Evolutionary conservation across 2,113 vertebrate species (phyloP).

Genomic region (Podarcis cretensis): DNA sequence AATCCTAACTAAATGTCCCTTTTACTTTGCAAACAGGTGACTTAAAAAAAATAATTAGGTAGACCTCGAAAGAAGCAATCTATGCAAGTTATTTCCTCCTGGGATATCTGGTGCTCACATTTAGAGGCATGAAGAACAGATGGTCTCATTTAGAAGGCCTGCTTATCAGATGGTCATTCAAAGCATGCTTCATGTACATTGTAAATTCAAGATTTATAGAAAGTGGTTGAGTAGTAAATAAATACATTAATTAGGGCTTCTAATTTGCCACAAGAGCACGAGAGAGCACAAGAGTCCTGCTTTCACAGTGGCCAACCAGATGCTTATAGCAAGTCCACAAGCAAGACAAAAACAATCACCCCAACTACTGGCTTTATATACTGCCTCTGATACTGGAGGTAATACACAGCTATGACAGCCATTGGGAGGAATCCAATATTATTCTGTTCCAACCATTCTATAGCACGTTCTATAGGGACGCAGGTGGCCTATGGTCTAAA

Average conservation of each 20-base stretch:
- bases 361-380: too few relatives aligned
- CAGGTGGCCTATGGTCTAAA: too few relatives aligned
- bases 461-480: too few relatives aligned
- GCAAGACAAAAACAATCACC: too few relatives aligned
- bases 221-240: neutral
- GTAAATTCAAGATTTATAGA: slow-evolving; percentile 38
- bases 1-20: neutral
- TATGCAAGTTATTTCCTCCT: neutral
- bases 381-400: too few relatives aligned
- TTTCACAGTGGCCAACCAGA: too few relatives aligned
- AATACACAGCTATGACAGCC: too few relatives aligned
- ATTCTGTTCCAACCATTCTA: too few relatives aligned
- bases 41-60: neutral
- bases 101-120: neutral
- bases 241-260: neutral
- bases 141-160: slow-evolving; percentile 45
- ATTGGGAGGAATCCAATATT: too few relatives aligned
- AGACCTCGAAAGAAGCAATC: neutral
- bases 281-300: neutral
- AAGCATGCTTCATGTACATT: slow-evolving; percentile 23
- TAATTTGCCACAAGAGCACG: neutral
- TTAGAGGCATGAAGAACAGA: slow-evolving; percentile 47
- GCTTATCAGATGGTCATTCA: slow-evolving; percentile 47
- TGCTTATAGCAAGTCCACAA: too few relatives aligned
- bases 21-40: neutral